Percentiles rank a stretch among this genome's conserved stretches.
Evolutionary conservation across 2,888 invertebrate species (phyloP).

Genomic region (Drosophila neutralis): DNA sequence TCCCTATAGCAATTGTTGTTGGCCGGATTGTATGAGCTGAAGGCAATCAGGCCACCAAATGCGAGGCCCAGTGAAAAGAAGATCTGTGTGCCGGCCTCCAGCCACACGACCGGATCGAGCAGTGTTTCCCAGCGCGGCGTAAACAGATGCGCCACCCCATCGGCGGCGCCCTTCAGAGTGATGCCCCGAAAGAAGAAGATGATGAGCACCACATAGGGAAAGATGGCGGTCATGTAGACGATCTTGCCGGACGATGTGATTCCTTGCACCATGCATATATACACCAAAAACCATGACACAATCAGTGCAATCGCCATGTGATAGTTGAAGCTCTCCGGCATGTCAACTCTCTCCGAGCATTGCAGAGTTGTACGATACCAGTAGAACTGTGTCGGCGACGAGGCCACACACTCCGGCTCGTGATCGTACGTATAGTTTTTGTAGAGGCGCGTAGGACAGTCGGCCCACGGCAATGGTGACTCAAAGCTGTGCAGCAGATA

Average conservation of each 20-base stretch:
- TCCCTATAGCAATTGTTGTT: constrained; percentile 98
- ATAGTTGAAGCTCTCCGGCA: constrained; percentile 95
- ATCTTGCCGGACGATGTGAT: constrained; percentile 98
- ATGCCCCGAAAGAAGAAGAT: constrained; percentile 98
- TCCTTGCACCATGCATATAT: constrained; percentile 98
- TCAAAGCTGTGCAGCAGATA: constrained; percentile 97
- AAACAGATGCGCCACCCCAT: constrained; percentile 94
- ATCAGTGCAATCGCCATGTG: constrained; percentile 94
- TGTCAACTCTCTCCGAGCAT: constrained; percentile 94
- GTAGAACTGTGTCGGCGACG: constrained; percentile 96
- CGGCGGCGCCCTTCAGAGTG: constrained; percentile 91
- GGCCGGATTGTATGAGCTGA: constrained; percentile 96
- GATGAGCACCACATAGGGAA: constrained; percentile 97
- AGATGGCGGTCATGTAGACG: constrained; percentile 97
- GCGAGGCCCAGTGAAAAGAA: constrained; percentile 98
- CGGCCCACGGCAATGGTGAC: constrained; percentile 95
- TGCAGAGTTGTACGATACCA: constrained; percentile 97
- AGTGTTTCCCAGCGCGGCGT: constrained; percentile 97
- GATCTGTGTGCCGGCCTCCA: constrained; percentile 98
- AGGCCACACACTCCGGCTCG: constrained; percentile 92
- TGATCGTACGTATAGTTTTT: constrained; percentile 91
- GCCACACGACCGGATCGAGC: constrained; percentile 97
- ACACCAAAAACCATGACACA: constrained; percentile 96
- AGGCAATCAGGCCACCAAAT: constrained; percentile 98
- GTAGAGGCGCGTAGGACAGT: constrained; percentile 94